A percentile compares a stretch with the other conserved stretches of the same genome.
Evolutionary conservation across 1,140 invertebrate genomes (phyloP).

Genomic region (Sycophaga agraensis): DNA sequence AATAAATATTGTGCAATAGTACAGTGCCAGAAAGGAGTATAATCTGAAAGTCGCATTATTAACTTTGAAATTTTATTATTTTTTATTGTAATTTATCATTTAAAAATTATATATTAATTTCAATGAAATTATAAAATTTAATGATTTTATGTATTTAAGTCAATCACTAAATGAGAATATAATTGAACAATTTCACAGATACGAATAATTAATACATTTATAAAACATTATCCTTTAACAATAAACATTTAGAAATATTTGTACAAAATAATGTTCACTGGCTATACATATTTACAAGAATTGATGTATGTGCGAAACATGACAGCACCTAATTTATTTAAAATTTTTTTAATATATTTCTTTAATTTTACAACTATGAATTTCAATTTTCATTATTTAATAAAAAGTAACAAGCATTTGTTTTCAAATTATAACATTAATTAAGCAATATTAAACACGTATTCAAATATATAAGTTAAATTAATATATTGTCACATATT

Average conservation of each 20-base stretch:
- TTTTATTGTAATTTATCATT: background rate
- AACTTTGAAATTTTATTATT: background rate
- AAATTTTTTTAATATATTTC: constrained; percentile 3
- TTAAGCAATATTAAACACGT: too few relatives aligned
- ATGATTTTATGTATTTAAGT: background rate
- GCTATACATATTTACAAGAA: constrained; percentile 26
- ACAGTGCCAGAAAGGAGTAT: background rate
- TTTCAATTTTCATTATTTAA: too few relatives aligned
- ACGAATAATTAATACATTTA: constrained; percentile 11
- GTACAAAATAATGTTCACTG: constrained; percentile 5
- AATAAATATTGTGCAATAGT: constrained; percentile 25
- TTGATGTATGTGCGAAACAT: background rate
- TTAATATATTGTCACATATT: too few relatives aligned
- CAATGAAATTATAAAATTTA: background rate
- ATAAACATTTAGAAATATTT: constrained; percentile 8
- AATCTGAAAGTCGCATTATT: background rate
- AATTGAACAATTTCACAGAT: background rate
- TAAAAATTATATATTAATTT: constrained; percentile 4
- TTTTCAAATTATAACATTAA: too few relatives aligned
- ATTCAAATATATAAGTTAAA: too few relatives aligned
- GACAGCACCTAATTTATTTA: constrained; percentile 6
- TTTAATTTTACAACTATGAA: too few relatives aligned
- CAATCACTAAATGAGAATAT: too few relatives aligned
- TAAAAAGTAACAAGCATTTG: too few relatives aligned
- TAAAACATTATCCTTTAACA: constrained; percentile 18